A percentile compares a stretch with the other conserved stretches of the same genome.
These are phyloP conservation scores for Epirrhoe tristata DNA, from an alignment of 2,888 invertebrate genomes.

Conservation along the genomic window DNA sequence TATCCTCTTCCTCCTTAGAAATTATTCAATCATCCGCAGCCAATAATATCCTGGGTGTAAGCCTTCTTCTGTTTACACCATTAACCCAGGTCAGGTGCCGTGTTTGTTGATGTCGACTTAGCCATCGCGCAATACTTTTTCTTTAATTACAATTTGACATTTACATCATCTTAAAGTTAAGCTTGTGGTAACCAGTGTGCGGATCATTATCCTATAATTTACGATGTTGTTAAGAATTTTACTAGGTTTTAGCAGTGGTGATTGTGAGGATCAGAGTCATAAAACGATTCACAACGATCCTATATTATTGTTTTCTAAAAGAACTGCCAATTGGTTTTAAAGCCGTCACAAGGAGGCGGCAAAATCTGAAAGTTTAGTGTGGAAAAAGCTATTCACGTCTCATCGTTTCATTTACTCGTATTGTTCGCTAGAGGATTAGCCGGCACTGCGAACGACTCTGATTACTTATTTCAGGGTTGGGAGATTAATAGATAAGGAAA, in stretches of 20 bases:
- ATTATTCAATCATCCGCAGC: too few relatives aligned
- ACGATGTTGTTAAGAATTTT: neutral
- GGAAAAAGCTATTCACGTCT: slow-evolving; percentile 10
- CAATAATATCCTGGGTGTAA: too few relatives aligned
- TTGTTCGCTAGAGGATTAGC: slow-evolving; percentile 37
- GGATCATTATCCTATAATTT: neutral
- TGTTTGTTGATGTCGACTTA: too few relatives aligned
- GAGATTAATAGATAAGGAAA: slow-evolving; percentile 33
- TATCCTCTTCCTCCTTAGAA: too few relatives aligned
- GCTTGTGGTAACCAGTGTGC: too few relatives aligned
- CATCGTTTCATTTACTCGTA: slow-evolving; percentile 33
- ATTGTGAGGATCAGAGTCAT: neutral
- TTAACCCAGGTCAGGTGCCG: too few relatives aligned
- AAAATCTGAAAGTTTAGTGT: neutral
- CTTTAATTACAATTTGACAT: too few relatives aligned
- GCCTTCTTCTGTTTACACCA: too few relatives aligned
- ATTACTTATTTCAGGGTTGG: slow-evolving; percentile 33
- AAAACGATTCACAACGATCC: neutral
- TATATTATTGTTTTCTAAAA: neutral
- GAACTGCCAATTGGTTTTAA: neutral
- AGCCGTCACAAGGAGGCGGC: neutral
- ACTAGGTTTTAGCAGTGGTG: neutral
- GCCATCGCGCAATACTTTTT: too few relatives aligned
- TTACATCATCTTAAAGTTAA: too few relatives aligned
- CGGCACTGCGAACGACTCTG: slow-evolving; percentile 28